Evolutionary conservation across 2,797 vertebrate species (phyloP).

Genomic region (Myripristis jacobus): DNA sequence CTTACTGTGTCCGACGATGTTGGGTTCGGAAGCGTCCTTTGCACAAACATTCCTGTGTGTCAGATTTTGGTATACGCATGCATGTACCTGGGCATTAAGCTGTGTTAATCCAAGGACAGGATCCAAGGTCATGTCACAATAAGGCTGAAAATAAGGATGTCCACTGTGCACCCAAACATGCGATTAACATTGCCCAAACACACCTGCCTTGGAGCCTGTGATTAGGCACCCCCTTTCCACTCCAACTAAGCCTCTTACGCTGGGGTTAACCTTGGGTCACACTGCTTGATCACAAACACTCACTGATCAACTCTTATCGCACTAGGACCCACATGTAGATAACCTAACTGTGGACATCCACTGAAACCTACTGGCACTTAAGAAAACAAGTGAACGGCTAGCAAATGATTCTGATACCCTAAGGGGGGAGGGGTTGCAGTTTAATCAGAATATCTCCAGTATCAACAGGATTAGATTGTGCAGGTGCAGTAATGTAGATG

Average conservation of each 20-base stretch:
- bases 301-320: not conserved
- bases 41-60: constrained; percentile 5
- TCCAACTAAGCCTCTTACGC: constrained; percentile 19
- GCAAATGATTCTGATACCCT: not conserved
- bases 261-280: constrained; percentile 6
- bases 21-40: not conserved
- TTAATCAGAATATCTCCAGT: not conserved
- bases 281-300: constrained; percentile 9
- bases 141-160: constrained; percentile 1
- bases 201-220: not conserved
- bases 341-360: not conserved
- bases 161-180: constrained; percentile 19
- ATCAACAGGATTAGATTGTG: not conserved
- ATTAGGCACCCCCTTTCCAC: not conserved
- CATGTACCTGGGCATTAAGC: not conserved
- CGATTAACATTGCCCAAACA: constrained; percentile 23
- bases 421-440: not conserved
- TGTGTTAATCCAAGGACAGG: constrained; percentile 12
- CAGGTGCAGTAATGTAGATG: not conserved
- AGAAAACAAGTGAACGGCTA: not conserved
- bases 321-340: not conserved
- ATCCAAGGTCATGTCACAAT: not conserved
- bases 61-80: constrained; percentile 6
- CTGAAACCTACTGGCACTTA: not conserved
- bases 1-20: not conserved